These are phyloP conservation scores for Ligdia adustata DNA, from an alignment of 2,888 invertebrate genomes.

Conservation along the genomic window DNA sequence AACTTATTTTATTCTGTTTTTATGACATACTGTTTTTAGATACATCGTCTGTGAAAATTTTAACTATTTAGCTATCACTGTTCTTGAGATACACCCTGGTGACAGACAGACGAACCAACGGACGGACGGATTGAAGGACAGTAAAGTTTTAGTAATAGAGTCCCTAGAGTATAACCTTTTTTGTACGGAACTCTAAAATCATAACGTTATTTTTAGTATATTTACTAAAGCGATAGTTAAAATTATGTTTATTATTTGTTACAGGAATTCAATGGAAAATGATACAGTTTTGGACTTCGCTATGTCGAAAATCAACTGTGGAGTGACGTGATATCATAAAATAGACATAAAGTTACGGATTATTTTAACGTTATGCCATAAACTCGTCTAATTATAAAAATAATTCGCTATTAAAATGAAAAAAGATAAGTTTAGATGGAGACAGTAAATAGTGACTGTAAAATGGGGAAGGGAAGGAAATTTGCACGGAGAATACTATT, in stretches of 20 bases:
- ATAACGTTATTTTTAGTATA: too few relatives aligned
- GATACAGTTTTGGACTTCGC: conserved; percentile 29
- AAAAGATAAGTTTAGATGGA: conserved; percentile 43
- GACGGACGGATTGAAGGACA: too few relatives aligned
- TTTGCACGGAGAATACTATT: conserved; percentile 52
- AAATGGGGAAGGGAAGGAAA: conserved; percentile 61
- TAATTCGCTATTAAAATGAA: conserved; percentile 51
- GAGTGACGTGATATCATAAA: conserved; percentile 43
- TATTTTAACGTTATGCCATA: conserved; percentile 25
- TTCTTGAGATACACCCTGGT: too few relatives aligned
- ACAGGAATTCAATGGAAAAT: conserved; percentile 39
- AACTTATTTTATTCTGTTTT: too few relatives aligned
- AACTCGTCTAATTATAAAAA: conserved; percentile 27
- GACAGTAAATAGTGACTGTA: conserved; percentile 48
- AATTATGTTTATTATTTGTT: conserved; percentile 40
- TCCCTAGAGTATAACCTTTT: too few relatives aligned
- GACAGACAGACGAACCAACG: too few relatives aligned
- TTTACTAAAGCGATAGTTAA: neutral
- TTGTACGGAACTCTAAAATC: too few relatives aligned
- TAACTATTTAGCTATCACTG: too few relatives aligned
- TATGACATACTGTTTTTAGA: too few relatives aligned
- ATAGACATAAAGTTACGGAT: conserved; percentile 25
- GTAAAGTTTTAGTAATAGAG: too few relatives aligned
- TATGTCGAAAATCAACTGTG: conserved; percentile 39
- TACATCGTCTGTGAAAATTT: too few relatives aligned